phyloP scores from a whole-genome alignment of 2,888 invertebrate genomes.

The Apamea sordens region DNA sequence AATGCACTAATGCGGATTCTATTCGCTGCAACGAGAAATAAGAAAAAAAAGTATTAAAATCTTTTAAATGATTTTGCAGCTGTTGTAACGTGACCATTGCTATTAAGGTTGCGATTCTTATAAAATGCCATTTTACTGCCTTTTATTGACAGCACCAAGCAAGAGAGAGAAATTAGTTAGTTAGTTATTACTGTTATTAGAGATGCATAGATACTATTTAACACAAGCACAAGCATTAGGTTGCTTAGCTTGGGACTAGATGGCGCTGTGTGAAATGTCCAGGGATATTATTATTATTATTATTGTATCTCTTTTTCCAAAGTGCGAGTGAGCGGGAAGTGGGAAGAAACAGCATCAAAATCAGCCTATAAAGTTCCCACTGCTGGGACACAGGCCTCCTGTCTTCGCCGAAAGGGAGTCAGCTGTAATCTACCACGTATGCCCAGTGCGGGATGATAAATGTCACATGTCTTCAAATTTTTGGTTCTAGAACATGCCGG shows the following conservation, averaged over 20 bases:
- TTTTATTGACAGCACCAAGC: not conserved
- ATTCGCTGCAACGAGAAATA: not conserved
- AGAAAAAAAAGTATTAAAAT: not conserved
- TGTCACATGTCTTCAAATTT: no score
- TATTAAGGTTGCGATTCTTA: not conserved
- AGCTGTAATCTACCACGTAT: no score
- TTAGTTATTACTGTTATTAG: not conserved
- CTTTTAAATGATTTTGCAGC: not conserved
- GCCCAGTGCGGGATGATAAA: no score
- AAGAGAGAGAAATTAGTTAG: no score
- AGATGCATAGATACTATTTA: not conserved
- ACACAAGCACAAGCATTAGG: no score
- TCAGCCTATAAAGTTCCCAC: no score
- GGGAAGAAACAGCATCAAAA: not conserved
- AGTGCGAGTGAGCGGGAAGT: not conserved
- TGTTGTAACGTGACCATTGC: not conserved
- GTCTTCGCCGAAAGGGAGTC: no score
- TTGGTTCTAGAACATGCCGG: no score
- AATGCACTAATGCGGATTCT: conserved; percentile 8
- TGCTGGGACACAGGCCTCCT: no score
- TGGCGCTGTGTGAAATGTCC: no score
- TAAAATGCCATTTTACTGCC: not conserved
- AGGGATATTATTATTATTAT: no score
- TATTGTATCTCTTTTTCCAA: not conserved
- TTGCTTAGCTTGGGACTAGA: no score